Base-by-base conservation (phyloP, 2,113 vertebrate genomes). In the Glaucidium brasilianum region DNA sequence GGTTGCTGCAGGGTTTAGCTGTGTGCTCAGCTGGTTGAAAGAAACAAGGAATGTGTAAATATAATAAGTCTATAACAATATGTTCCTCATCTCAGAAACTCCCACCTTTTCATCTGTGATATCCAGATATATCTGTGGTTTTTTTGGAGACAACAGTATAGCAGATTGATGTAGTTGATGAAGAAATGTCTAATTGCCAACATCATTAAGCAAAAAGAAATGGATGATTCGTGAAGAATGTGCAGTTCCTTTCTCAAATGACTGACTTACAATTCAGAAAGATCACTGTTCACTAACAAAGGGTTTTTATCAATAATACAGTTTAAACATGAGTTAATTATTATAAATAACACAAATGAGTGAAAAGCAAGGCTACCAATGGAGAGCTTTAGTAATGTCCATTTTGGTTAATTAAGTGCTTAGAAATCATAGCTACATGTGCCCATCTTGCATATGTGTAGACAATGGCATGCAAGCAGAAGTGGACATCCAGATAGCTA, bases 71-170 rank as follows among this genome's bases (percentile, higher is more conserved):
- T 91, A 2, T 73, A 84, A 83, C 55, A 88, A 34, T 39, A 80
- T 90, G 75, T 76, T 94, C 62, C 35, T 93, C 30, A 77, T 92
- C 52, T 63, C 68, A 80, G 68, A 66, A 94, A 96, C 85, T 94
- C 77, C 71, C 50, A 89, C 82, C 30, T 94, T 81, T 94, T 96
- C 55, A 72, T 95, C 85, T 95, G 72, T 83, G 83, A 26, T 81
- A 91, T 56, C 59, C 72, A 84, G 50, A 85, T 94, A 93, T 52
- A 41, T 87, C 68, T 89, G 16, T 26, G 9, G n/a, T n/a, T 96
- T 90, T 93, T 92, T 75, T 92, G 64, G 35, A 96, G 41, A 41
- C 21, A 92, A 45, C 50, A 92, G 71, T 50, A 41, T 21, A 67
- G 74, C 86, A 94, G 56, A 91, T 92, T 86, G 92, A 75, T 87